Base-by-base conservation (phyloP, 1,140 invertebrate species). In the Lanistes nyassanus region DNA sequence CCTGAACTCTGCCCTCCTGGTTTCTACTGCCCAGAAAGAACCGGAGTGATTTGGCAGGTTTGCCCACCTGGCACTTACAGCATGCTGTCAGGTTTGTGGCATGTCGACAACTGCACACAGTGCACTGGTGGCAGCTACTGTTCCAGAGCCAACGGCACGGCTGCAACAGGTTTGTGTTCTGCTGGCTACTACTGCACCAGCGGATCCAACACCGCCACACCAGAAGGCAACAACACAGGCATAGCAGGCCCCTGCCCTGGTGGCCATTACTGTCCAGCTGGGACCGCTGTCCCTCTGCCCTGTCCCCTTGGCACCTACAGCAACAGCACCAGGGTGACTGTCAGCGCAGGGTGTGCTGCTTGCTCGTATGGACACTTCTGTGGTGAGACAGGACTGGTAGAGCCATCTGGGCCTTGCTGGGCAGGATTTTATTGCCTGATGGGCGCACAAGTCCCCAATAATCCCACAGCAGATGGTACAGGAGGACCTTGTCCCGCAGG, bases 51-150 rank as follows among this genome's bases (percentile, higher is more conserved):
- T 13, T 87, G 82, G 80, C 75, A 86, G 72, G 81, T 81, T 4
- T 88, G 87, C 75, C 87, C 87, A 16, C 74, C 80, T 1, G 86
- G 87, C 23, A 88, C 87, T 16, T 88, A 79, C 68, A 86, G 87
- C 70, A 77, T 69, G 5, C 64, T 51, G 37, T 69, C 78, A n/a
- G 83, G 85, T 16, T 76, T 88, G 13, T 82, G 76, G 51, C 62
- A 81, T 56, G 80, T 75, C 4, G 64, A 68, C 37, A 79, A 88
- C 72, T 88, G 86, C 75, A 87, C 84, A 5, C 79, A 85, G 47
- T 88, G 87, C 74, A 82, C 81, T 11, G 84, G 81, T 42, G 86
- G 86, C 2, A 82, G 67, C 51, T 88, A 87, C 76, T 88, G 87
- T 76, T 75, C 71, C 47, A 62, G 65, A 31, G 72, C 78, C 21